Percentiles rank a stretch among this genome's conserved stretches.
Conservation (phyloP, 2,797 vertebrate species). For the Ctenosaura bakeri region DNA sequence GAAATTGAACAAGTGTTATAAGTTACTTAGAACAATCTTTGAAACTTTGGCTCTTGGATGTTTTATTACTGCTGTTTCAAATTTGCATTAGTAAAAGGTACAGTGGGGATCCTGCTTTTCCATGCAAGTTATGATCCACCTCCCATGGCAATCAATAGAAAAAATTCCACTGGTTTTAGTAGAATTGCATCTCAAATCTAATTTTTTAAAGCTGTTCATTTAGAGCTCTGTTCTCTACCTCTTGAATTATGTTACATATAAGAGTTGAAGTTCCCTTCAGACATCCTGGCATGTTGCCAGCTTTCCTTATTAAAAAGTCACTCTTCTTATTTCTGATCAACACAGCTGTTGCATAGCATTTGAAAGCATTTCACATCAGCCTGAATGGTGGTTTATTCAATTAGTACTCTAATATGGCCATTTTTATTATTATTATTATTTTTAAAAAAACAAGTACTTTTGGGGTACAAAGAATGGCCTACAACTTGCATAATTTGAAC, state of each 20-base stretch:
- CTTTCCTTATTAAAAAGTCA: conserved; percentile 80
- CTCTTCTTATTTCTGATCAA: conserved; percentile 78
- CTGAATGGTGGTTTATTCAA: conserved; percentile 71
- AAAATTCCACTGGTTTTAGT: conserved; percentile 13
- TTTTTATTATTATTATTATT: conserved; percentile 38
- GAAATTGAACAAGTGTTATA: conserved; percentile 63
- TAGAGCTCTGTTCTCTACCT: conserved; percentile 75
- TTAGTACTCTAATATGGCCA: conserved; percentile 73
- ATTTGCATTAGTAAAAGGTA: not conserved
- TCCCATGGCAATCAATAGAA: not conserved
- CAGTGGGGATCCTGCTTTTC: conserved; percentile 62
- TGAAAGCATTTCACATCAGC: conserved; percentile 76
- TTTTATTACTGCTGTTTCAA: conserved; percentile 56
- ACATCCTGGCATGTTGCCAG: conserved; percentile 75
- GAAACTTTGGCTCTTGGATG: conserved; percentile 64
- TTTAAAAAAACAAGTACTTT: conserved; percentile 67
- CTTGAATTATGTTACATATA: conserved; percentile 70
- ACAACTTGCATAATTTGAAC: conserved; percentile 68
- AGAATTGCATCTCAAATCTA: not conserved
- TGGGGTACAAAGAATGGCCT: conserved; percentile 63
- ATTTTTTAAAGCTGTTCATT: conserved; percentile 73
- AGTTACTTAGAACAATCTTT: conserved; percentile 65
- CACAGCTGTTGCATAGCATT: conserved; percentile 77
- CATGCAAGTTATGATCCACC: conserved; percentile 51
- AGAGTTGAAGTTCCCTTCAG: conserved; percentile 76